Evolutionary conservation across 2,797 vertebrate genomes (phyloP), one percentile per base, ranked within the genome.

Genomic region (Gadopsis bispinosus): DNA sequence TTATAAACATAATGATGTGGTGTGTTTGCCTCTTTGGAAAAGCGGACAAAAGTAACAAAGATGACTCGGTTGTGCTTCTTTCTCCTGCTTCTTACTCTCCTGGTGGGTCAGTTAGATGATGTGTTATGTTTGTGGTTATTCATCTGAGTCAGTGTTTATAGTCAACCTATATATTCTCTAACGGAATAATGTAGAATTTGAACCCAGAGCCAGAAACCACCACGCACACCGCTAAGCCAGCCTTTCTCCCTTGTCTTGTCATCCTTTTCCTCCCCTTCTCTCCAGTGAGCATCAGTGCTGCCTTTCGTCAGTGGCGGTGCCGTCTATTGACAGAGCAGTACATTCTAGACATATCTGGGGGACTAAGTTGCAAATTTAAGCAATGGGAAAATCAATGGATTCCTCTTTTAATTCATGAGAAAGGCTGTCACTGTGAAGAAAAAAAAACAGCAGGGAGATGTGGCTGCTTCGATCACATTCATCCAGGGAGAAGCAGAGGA

Each of bases 341-440:
- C 87, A 91, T 92, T 91, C 92, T 92, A 71, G 86, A 90, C 91
- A 93, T 92, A 93, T 93, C 91, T 89, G 79, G 87, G 87, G 91
- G 93, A 94, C 94, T 93, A 93, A 93, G 92, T 94, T 94, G 93
- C 94, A 93, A 94, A 94, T 94, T 93, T 94, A 93, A 94, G 93
- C 93, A 93, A 93, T 91, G 91, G 90, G 87, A 93, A 94, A 94
- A 95, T 95, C 93, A 92, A 95, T 94, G 81, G 75, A 88, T 90
- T 93, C 90, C 91, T 93, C 91, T 91, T 94, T 94, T 93, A 94
- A 94, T 94, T 95, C 92, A 92, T 92, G 93, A 94, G 93, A 94
- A 94, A 93, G 92, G 92, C 91, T 88, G 91, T 89, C 87, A 85
- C 87, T 83, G 81, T 83, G 79, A 26, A 26, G 41, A 56, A 61